Conservation (phyloP, 2,113 vertebrate genomes). For the Ammodramus savannarum region DNA sequence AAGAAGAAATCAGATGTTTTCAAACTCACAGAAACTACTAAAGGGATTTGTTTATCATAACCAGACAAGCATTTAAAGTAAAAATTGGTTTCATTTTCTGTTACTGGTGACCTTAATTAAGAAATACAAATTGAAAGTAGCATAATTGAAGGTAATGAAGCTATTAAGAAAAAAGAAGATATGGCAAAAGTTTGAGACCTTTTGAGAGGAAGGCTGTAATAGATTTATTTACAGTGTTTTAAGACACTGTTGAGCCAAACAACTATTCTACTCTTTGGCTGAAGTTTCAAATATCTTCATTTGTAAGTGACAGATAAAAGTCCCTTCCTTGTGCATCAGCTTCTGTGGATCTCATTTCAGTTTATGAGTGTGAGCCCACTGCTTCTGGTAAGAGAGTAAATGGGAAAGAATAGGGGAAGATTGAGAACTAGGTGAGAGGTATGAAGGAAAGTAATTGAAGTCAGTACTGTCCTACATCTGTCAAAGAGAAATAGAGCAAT, state of each 20-base stretch:
- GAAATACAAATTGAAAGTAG: slow-evolving; percentile 1
- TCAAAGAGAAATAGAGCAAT: not conserved
- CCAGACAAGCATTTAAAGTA: not conserved
- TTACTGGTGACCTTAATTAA: not conserved
- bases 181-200: not conserved
- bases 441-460: not conserved
- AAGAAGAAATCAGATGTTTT: not conserved
- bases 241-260: not conserved
- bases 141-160: not conserved
- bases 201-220: not conserved
- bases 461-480: not conserved
- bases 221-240: not conserved
- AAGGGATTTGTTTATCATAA: not conserved
- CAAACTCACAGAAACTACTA: not conserved
- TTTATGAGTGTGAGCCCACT: not conserved
- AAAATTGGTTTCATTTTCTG: not conserved
- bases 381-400: not conserved
- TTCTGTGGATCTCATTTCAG: not conserved
- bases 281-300: not conserved
- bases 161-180: not conserved
- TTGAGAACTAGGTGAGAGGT: not conserved
- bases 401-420: not conserved
- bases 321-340: not conserved
- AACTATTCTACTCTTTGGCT: not conserved
- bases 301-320: not conserved